A percentile compares a stretch with the other conserved stretches of the same genome.
These are phyloP conservation scores for Cyprinodon brontotheroides DNA, from an alignment of 2,113 vertebrate species.

Conservation along the genomic window DNA sequence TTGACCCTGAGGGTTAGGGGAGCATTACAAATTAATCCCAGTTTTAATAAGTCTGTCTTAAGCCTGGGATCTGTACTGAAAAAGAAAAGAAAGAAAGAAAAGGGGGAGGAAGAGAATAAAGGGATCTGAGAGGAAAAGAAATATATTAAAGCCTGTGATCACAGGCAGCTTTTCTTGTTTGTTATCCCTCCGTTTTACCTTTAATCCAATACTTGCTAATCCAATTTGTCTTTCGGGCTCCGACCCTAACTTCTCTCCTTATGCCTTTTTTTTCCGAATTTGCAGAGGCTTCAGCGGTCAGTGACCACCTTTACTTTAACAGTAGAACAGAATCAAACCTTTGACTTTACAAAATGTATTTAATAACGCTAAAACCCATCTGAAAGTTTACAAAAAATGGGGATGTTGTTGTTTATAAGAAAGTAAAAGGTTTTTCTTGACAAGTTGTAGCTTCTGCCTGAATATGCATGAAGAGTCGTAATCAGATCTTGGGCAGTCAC, in stretches of 20 bases:
- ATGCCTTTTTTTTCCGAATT: slow-evolving; percentile 84
- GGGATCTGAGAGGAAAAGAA: slow-evolving; percentile 75
- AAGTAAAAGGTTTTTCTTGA: slow-evolving; percentile 91
- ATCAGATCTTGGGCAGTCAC: slow-evolving; percentile 95
- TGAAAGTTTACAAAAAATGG: slow-evolving; percentile 45
- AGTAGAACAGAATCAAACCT: background rate
- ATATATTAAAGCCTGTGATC: slow-evolving; percentile 95
- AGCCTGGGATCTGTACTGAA: slow-evolving; percentile 87
- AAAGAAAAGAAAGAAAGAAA: slow-evolving; percentile 59
- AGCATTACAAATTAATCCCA: slow-evolving; percentile 98
- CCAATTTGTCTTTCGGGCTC: slow-evolving; percentile 98
- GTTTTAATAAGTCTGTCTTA: slow-evolving; percentile 98
- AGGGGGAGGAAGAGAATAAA: slow-evolving; percentile 66
- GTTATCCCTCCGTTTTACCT: slow-evolving; percentile 96
- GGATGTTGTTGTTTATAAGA: slow-evolving; percentile 70
- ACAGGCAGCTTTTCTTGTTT: slow-evolving; percentile 98
- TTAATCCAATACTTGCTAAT: slow-evolving; percentile 99
- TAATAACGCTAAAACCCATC: slow-evolving; percentile 5
- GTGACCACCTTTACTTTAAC: slow-evolving; percentile 55
- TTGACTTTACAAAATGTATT: slow-evolving; percentile 43
- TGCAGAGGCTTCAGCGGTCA: slow-evolving; percentile 85
- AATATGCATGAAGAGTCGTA: slow-evolving; percentile 97
- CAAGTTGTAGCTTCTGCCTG: slow-evolving; percentile 89
- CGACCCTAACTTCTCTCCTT: slow-evolving; percentile 89
- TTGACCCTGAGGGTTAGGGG: slow-evolving; percentile 84